phyloP scores from a whole-genome alignment of 2,113 vertebrate genomes.

The Nothocercus nigrocapillus region DNA sequence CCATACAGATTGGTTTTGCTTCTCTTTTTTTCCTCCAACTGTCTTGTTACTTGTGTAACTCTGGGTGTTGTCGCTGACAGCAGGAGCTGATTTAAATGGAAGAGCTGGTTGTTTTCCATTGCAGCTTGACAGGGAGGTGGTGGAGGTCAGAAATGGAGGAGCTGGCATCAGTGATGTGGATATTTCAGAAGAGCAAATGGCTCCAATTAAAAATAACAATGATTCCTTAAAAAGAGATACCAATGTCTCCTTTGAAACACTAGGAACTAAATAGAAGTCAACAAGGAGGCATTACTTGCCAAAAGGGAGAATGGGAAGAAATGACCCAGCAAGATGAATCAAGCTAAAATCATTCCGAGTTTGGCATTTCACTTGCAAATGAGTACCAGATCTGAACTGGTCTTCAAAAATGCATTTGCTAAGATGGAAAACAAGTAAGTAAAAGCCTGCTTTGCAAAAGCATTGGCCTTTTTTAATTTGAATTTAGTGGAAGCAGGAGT shows the following conservation, averaged over 20 bases:
- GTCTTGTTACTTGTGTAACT: conserved; percentile 23
- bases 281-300: background rate
- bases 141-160: conserved; percentile 34
- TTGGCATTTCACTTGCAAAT: conserved; percentile 49
- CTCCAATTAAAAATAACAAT: conserved; percentile 57
- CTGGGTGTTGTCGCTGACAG: conserved; percentile 29
- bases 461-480: background rate
- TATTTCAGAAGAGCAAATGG: conserved; percentile 38
- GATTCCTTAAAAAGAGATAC: conserved; percentile 32
- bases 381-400: conserved; percentile 25
- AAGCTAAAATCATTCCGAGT: background rate
- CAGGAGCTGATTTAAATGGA: conserved; percentile 50
- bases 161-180: background rate
- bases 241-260: background rate
- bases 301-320: conserved; percentile 32
- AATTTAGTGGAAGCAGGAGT: background rate
- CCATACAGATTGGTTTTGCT: background rate
- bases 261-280: background rate
- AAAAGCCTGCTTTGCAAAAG: background rate
- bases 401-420: conserved; percentile 17
- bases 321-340: background rate
- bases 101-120: conserved; percentile 45
- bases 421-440: background rate
- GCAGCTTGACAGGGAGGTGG: conserved; percentile 37
- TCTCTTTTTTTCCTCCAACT: background rate